phyloP scores from a whole-genome alignment of 2,888 invertebrate species.

The Neoascia interrupta region DNA sequence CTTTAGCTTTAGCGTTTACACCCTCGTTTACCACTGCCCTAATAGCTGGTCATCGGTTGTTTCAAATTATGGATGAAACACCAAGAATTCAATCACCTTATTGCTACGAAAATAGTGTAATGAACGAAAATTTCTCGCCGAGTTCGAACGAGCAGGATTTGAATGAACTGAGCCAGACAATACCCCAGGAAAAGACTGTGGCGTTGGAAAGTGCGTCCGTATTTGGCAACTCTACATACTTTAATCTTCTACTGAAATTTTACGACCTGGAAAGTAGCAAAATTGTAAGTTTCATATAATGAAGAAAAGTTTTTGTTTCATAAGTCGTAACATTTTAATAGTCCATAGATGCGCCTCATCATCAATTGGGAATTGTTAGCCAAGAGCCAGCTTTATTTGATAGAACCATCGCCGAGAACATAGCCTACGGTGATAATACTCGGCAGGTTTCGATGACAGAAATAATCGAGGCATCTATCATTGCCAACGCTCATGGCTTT shows the following conservation, averaged over 20 bases:
- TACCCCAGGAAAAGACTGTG: conserved; percentile 85
- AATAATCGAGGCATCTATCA: conserved; percentile 85
- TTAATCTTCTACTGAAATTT: conserved; percentile 88
- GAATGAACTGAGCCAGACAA: conserved; percentile 83
- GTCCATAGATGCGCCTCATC: conserved; percentile 84
- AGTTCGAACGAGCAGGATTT: conserved; percentile 86
- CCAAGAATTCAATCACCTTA: conserved; percentile 81
- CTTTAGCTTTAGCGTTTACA: conserved; percentile 87
- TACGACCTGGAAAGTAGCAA: conserved; percentile 86
- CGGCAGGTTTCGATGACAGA: conserved; percentile 84
- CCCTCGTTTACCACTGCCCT: conserved; percentile 88
- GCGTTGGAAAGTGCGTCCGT: conserved; percentile 88
- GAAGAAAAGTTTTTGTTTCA: background rate
- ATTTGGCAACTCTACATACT: conserved; percentile 90
- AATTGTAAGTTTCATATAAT: conserved; percentile 78
- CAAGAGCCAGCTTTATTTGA: conserved; percentile 91
- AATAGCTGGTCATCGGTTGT: conserved; percentile 84
- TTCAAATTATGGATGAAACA: conserved; percentile 82
- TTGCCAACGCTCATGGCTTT: conserved; percentile 87
- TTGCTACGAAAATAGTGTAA: conserved; percentile 76
- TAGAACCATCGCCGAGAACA: conserved; percentile 88
- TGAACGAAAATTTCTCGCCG: conserved; percentile 83
- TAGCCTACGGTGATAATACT: conserved; percentile 89
- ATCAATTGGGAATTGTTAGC: conserved; percentile 88
- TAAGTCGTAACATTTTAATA: conserved; percentile 79